Conservation (phyloP, 1,140 invertebrate genomes). For the Cyrtorhinus lividipennis region DNA sequence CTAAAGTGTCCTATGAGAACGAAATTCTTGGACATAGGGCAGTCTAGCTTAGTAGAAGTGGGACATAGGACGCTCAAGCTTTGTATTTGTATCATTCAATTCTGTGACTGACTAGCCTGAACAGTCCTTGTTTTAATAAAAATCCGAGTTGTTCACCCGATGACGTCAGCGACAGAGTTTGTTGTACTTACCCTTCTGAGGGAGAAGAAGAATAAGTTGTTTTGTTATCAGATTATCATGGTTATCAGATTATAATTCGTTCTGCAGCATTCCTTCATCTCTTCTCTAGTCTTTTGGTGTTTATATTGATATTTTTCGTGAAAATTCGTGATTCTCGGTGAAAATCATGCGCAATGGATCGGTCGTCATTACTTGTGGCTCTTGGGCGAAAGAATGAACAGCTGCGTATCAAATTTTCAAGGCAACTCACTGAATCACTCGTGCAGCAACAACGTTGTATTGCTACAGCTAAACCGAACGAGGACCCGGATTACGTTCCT, state of each 20-base stretch:
- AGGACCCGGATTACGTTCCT: background rate
- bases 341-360: background rate
- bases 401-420: background rate
- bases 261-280: too few species aligned
- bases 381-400: constrained; percentile 1
- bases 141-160: background rate
- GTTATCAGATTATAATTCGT: too few species aligned
- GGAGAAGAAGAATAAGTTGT: too few species aligned
- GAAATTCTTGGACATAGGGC: background rate
- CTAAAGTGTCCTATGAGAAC: background rate
- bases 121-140: background rate
- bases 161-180: background rate
- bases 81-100: too few species aligned
- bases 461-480: background rate
- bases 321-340: background rate
- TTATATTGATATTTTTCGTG: background rate
- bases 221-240: too few species aligned
- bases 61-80: too few species aligned
- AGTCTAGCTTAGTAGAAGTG: background rate
- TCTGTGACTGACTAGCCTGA: background rate
- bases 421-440: background rate
- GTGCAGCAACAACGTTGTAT: background rate
- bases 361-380: background rate
- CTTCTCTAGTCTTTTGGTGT: background rate
- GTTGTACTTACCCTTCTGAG: too few species aligned